A percentile compares a stretch with the other conserved stretches of the same genome.
These are phyloP conservation scores for Hipposideros larvatus DNA, from an alignment of 2,797 vertebrate genomes.

Conservation along the genomic window DNA sequence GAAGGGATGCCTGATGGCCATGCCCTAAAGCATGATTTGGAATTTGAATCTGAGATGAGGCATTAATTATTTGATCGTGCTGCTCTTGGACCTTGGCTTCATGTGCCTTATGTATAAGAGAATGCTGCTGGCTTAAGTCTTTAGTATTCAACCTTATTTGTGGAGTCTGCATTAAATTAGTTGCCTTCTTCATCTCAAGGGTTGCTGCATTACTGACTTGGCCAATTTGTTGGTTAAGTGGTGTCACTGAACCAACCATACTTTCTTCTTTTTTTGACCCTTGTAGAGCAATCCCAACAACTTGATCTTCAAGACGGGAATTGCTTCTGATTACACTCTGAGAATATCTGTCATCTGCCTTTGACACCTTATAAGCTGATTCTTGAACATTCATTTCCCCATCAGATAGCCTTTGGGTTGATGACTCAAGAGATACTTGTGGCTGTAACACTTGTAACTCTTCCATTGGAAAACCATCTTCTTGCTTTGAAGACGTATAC, in stretches of 20 bases:
- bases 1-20: slow-evolving; percentile 92
- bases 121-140: slow-evolving; percentile 92
- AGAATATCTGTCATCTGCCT: slow-evolving; percentile 95
- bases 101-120: slow-evolving; percentile 92
- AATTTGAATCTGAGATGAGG: slow-evolving; percentile 88
- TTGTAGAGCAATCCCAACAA: slow-evolving; percentile 91
- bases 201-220: slow-evolving; percentile 88
- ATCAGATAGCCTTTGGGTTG: slow-evolving; percentile 90
- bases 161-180: slow-evolving; percentile 90
- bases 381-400: slow-evolving; percentile 91
- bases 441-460: slow-evolving; percentile 93
- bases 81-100: slow-evolving; percentile 92
- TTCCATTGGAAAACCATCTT: slow-evolving; percentile 93
- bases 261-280: slow-evolving; percentile 93
- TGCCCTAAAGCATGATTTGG: slow-evolving; percentile 90
- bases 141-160: slow-evolving; percentile 91
- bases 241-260: slow-evolving; percentile 89
- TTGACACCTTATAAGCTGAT: slow-evolving; percentile 93
- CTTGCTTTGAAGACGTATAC: slow-evolving; percentile 90
- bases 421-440: slow-evolving; percentile 92
- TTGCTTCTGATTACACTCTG: slow-evolving; percentile 97
- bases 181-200: slow-evolving; percentile 91
- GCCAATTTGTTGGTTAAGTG: slow-evolving; percentile 91
- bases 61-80: slow-evolving; percentile 89
- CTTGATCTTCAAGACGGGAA: slow-evolving; percentile 94